Evolutionary conservation across 2,113 vertebrate species (phyloP), one percentile per base, ranked within the genome.

Genomic region (Jaculus jaculus): DNA sequence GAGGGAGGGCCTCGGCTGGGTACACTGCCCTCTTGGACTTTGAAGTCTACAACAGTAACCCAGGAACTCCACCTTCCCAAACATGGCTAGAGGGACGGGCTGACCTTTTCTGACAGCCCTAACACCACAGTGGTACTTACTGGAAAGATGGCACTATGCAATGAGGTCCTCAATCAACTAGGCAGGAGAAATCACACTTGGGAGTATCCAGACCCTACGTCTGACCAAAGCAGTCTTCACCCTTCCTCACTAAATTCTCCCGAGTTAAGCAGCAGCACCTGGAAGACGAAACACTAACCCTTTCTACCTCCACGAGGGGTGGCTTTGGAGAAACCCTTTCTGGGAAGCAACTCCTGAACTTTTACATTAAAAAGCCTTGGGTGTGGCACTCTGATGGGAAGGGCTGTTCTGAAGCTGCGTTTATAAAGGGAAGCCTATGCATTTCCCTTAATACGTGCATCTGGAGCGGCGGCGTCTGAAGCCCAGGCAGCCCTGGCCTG

Each of bases 21-120:
- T 30, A 68, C 21, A 60, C 34, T 74, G 88, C 13, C 65, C 88
- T 90, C 92, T 73, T 84, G 93, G 85, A 95, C 96, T 95, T 32
- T 30, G 80, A 93, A 16, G 87, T 79, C 82, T 34, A 24, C 54
- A 47, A 23, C 37, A 30, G 68, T 68, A 71, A 89, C 58, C 68
- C 93, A n/a, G 58, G 74, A 79, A 84, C 83, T 88, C 58, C 20
- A 77, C 83, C 60, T 87, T 69, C 54, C 30, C 72, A 87, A 79
- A 89, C 58, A 83, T 51, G n/a, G 66, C 77, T 72, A 54, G 39
- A 83, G 42, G 34, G n/a, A 0, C 79, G 32, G 32, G 28, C 2
- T 30, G 30, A 34, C 10, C 24, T 42, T 73, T 12, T 37, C 20
- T 24, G 61, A 84, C 39, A 58, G 65, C 37, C 86, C 21, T 10